Evolutionary conservation across 2,113 vertebrate species (phyloP).

Genomic region (Neopipo cinnamomea): DNA sequence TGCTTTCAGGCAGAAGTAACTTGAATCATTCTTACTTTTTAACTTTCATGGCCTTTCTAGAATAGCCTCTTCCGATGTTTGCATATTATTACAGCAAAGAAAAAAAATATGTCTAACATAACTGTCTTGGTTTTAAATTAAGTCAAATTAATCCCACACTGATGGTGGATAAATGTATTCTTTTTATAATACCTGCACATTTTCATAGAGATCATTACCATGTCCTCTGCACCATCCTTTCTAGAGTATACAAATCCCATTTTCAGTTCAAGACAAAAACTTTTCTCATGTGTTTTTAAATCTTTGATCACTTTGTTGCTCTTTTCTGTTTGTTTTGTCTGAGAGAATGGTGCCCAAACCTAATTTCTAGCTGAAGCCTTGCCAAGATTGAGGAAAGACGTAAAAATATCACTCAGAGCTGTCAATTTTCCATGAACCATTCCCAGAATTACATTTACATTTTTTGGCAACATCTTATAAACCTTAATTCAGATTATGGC

Average conservation of each 20-base stretch:
- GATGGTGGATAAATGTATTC: background rate
- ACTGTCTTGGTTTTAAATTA: background rate
- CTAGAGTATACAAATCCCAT: background rate
- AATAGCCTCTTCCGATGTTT: background rate
- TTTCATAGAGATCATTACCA: background rate
- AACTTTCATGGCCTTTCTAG: background rate
- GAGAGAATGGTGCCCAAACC: background rate
- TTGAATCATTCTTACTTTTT: background rate
- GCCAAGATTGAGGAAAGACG: background rate
- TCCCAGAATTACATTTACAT: background rate
- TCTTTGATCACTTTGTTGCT: background rate
- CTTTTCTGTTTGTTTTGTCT: background rate
- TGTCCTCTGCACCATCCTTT: background rate
- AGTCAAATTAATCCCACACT: background rate
- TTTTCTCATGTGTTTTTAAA: background rate
- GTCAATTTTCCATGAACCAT: background rate
- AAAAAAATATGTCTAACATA: background rate
- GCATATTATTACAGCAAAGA: background rate
- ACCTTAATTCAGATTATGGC: background rate
- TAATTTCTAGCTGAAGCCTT: background rate
- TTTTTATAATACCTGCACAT: background rate
- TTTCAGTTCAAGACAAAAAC: background rate
- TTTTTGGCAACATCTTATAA: background rate
- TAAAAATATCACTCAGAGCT: background rate
- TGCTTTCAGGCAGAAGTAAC: background rate